Base-by-base conservation (phyloP, 2,113 vertebrate genomes). In the Cephalopterus ornatus region DNA sequence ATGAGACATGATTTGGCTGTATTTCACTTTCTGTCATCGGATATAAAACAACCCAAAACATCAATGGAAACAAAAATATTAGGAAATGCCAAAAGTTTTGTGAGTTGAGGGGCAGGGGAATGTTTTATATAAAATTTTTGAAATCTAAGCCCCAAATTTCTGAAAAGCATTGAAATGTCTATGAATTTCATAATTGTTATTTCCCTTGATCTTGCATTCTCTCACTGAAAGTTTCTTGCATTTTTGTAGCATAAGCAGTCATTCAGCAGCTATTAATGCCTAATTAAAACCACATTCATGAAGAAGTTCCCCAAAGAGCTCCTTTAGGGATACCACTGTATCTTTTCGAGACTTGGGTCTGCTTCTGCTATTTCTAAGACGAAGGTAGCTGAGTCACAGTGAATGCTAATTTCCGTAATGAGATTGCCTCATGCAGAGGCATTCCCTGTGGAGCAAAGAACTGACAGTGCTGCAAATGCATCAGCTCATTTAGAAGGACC, bases 301-400 rank as follows among this genome's bases (percentile, higher is more conserved):
- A 83, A 86, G 33, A 95, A 59, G 52, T 56, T 80, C 71, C 44
- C 70, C 74, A 35, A 97, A 90, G 74, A 65, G 10, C 13, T 83
- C 55, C 87, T 94, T 92, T 39, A 61, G 70, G 58, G 65, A 91
- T 87, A 71, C 41, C 46, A 52, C 46, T 39, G 26, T 18, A 72
- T 79, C 41, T 76, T 72, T 96, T 94, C 62, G 91, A 93, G 35
- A 30, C 56, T 96, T 91, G 13, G 67, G 6, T 68, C 66, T 89
- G 83, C 96, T 73, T 92, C 53, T 89, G 72, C 41, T 86, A 1
- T 94, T 76, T 72, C 52, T 84, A 37, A 84, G 55, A 71, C 35
- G 94, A 93, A 97, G 91, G 88, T 28, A 86, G 77, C 93, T 96
- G 93, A 97, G 70, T 97, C 90, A 96, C 55, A 86, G 89, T 65